Evolutionary conservation across 2,113 vertebrate genomes (phyloP), one percentile per base, ranked within the genome.

Genomic region (Salvelinus namaycush): DNA sequence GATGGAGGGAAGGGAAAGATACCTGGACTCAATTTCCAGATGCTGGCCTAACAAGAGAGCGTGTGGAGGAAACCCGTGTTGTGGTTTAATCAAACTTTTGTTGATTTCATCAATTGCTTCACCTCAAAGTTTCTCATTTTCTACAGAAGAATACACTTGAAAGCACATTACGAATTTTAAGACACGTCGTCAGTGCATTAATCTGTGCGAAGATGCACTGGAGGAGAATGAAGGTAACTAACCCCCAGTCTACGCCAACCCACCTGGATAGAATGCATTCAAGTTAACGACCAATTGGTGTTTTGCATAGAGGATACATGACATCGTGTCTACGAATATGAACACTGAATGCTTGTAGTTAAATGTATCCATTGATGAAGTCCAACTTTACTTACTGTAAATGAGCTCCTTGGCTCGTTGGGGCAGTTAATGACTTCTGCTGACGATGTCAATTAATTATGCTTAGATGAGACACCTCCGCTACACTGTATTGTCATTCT

Each of bases 1-100:
- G 11, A 57, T 16, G 70, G 11, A 24, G n/a, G 65, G 6, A 57
- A 18, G 49, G 4, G 26, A 80, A 77, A 68, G 7, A 70, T 65
- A 39, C 54, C 22, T 18, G 16, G n/a, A 39, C 49, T n/a, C 51
- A 62, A 24, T 27, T 49, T 9, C 13, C n/a, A 54, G 22, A 16
- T 9, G 13, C 5, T 51, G 31, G 65, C 4, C 59, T 18, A 8
- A 49, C 9, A 34, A 48, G 62, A 4, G 49, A 59, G 18, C 16
- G 0, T 26, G 34, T 31, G 31, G 12, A 72, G 62, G 70, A 18
- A 75, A n/a, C 69, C 69, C 27, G 12, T 71, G 48, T 62, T n/a
- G n/a, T 62, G 18, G 59, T 62, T n/a, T 62, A n/a, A 62, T 62
- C n/a, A 6, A 62, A 7, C 59, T 11, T 62, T 7, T 22, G 20